These are phyloP conservation scores for Xyrauchen texanus DNA, from an alignment of 2,113 vertebrate species.

Conservation along the genomic window DNA sequence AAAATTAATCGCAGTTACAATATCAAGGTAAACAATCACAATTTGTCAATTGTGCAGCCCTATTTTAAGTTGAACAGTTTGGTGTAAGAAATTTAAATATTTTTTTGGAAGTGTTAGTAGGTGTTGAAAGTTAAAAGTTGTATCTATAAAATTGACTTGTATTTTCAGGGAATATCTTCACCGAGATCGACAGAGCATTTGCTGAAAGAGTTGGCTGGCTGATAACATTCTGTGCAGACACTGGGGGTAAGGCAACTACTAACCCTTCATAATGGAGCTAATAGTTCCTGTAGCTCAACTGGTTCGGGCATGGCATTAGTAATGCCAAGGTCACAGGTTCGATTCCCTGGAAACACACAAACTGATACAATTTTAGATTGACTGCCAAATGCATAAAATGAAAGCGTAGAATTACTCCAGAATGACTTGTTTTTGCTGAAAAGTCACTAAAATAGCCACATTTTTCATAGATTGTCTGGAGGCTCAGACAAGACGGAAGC, in stretches of 20 bases:
- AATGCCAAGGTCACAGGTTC: too few relatives aligned
- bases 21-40: too few relatives aligned
- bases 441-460: neutral
- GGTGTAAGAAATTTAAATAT: too few relatives aligned
- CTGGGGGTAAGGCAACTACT: conserved; percentile 79
- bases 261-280: too few relatives aligned
- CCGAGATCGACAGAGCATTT: conserved; percentile 84
- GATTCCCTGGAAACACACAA: too few relatives aligned
- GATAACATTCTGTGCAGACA: conserved; percentile 89
- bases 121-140: neutral
- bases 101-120: neutral
- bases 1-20: too few relatives aligned
- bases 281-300: too few relatives aligned
- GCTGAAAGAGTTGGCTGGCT: conserved; percentile 86
- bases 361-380: too few relatives aligned
- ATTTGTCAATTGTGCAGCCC: too few relatives aligned
- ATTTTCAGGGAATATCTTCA: conserved; percentile 86
- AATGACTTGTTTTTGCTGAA: neutral
- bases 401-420: neutral
- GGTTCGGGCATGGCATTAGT: too few relatives aligned
- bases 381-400: too few relatives aligned
- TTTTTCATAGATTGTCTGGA: conserved; percentile 86
- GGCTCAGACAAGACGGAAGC: conserved; percentile 85
- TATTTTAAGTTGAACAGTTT: too few relatives aligned
- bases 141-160: neutral